Evolutionary conservation across 2,888 invertebrate species (phyloP), one percentile per base, ranked within the genome.

Genomic region (Lottia gigantea): DNA sequence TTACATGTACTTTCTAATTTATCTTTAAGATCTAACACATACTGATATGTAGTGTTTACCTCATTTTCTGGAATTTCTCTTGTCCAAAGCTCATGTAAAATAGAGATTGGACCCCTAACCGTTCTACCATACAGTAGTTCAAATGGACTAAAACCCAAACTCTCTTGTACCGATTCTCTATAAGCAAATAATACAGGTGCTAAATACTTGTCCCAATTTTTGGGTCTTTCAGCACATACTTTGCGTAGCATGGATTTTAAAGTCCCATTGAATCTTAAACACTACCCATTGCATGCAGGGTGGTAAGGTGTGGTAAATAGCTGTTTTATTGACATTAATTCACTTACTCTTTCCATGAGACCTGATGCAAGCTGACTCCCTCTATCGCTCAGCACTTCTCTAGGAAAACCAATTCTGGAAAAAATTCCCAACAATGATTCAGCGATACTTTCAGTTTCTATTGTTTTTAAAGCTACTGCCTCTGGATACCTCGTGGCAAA

Each of bases 191-290:
- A 23, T 12, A 62, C 40, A 25, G n/a, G 67, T 49, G 73, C 25
- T 16, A 78, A 26, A 62, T 74, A 77, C 47, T 72, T 65, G 64
- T 81, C 78, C 78, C 79, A 79, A 25, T 78, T 69, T 16, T 71
- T 72, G 7, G 74, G 75, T 19, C 47, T 12, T 47, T 78, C 73
- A 2, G 26, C 62, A 55, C 71, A 64, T 72, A 78, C 69, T 61
- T 67, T 74, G 14, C 67, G 40, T 15, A 81, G 46, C 78, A 80
- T 80, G 0, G 49, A 12, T 19, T 78, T 78, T 12, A 82, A 61
- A 0, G 72, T 74, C 0, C 74, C 45, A 23, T 6, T 47, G 46
- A 23, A 67, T 19, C 46, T 64, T 66, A 78, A 80, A 12, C 71
- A 70, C 0, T 75, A 64, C 0, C 79, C 76, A 55, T 75, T 74